These are phyloP conservation scores for Arothron firmamentum DNA, from an alignment of 2,113 vertebrate genomes.

Conservation along the genomic window DNA sequence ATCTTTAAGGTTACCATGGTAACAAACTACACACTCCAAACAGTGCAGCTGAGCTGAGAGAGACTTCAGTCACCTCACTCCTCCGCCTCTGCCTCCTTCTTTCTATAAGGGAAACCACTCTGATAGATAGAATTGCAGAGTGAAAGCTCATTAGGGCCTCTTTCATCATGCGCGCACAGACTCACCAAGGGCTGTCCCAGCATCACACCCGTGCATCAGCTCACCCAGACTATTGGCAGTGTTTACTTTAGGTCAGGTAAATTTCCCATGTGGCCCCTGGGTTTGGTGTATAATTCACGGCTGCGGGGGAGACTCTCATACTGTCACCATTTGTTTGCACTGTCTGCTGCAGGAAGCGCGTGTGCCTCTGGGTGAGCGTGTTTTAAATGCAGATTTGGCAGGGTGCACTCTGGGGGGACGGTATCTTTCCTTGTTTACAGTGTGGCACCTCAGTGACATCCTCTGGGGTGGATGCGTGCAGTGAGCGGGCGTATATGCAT, in stretches of 20 bases:
- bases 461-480: slow-evolving; percentile 20
- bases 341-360: slow-evolving; percentile 30
- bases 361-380: slow-evolving; percentile 9
- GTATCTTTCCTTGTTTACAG: slow-evolving; percentile 44
- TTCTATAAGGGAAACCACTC: slow-evolving; percentile 33
- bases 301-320: slow-evolving; percentile 16
- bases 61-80: slow-evolving; percentile 58
- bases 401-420: slow-evolving; percentile 25
- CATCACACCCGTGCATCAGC: slow-evolving; percentile 12
- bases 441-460: slow-evolving; percentile 32
- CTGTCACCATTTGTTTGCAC: slow-evolving; percentile 34
- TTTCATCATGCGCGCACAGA: slow-evolving; percentile 1
- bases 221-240: slow-evolving; percentile 26
- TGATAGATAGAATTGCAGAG: slow-evolving; percentile 30
- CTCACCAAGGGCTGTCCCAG: slow-evolving; percentile 20
- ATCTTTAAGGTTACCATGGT: slow-evolving; percentile 73
- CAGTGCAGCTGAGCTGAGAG: slow-evolving; percentile 59
- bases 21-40: slow-evolving; percentile 66
- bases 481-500: slow-evolving; percentile 38
- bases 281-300: slow-evolving; percentile 34
- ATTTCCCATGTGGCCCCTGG: slow-evolving; percentile 40
- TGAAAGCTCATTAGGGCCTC: slow-evolving; percentile 37
- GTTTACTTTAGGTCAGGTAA: slow-evolving; percentile 35
- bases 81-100: slow-evolving; percentile 32
- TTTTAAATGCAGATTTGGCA: slow-evolving; percentile 50